phyloP scores from a whole-genome alignment of 2,797 vertebrate genomes.

The Heterohyrax brucei region DNA sequence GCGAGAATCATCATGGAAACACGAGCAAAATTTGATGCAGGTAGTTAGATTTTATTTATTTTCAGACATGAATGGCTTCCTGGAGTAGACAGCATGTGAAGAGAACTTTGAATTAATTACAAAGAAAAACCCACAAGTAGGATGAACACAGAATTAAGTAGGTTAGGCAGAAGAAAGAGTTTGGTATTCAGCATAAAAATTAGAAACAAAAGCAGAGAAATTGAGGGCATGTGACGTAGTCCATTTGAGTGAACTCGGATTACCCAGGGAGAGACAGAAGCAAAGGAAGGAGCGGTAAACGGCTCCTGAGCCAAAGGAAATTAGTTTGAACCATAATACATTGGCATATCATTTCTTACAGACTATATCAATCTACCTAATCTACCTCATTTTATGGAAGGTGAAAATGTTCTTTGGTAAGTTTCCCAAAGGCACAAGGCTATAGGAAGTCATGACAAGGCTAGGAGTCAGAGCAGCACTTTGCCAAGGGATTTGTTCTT shows the following conservation, averaged over 20 bases:
- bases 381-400: background rate
- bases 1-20: background rate
- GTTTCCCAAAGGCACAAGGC: background rate
- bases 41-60: background rate
- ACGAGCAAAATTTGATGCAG: background rate
- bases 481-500: background rate
- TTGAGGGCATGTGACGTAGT: background rate
- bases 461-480: background rate
- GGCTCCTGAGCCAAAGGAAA: background rate
- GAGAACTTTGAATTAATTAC: background rate
- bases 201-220: background rate
- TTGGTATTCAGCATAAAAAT: background rate
- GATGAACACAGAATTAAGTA: background rate
- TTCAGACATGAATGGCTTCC: background rate
- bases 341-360: background rate
- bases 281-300: background rate
- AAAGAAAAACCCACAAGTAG: background rate
- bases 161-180: background rate
- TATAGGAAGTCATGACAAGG: background rate
- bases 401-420: background rate
- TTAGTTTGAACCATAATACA: background rate
- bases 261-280: background rate
- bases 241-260: background rate
- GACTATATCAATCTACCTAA: background rate
- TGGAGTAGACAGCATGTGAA: background rate